A percentile compares a stretch with the other conserved stretches of the same genome.
Evolutionary conservation across 2,888 invertebrate genomes (phyloP).

Genomic region (Lydus trimaculatus): DNA sequence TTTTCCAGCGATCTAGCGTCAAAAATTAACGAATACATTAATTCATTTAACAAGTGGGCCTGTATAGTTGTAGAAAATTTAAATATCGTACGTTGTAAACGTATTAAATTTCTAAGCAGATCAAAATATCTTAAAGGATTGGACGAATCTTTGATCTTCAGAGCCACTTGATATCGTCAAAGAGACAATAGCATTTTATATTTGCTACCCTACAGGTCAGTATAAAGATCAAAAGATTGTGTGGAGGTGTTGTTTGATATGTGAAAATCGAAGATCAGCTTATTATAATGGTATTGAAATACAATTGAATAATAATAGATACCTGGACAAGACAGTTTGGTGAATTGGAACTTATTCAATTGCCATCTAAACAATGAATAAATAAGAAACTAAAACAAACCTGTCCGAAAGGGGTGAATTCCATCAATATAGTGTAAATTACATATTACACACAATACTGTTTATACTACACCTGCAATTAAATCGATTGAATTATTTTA

Average conservation of each 20-base stretch:
- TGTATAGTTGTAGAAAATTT: background rate
- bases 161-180: background rate
- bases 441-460: no score
- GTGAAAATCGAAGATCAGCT: background rate
- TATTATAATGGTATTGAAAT: background rate
- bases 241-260: background rate
- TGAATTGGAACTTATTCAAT: background rate
- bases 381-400: background rate
- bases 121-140: background rate
- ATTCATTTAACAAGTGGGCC: no score
- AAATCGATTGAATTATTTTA: background rate
- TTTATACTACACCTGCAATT: no score
- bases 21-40: background rate
- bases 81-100: background rate
- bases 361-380: background rate
- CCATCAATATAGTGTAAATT: background rate
- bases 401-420: background rate
- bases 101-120: background rate
- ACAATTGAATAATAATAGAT: background rate
- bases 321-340: background rate
- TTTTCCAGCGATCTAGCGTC: background rate
- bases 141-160: slow-evolving; percentile 9
- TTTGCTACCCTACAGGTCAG: background rate
- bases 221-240: slow-evolving; percentile 4
- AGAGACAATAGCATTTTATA: background rate